These are phyloP conservation scores for Gymnocheta viridis DNA, from an alignment of 2,888 invertebrate genomes.

Conservation along the genomic window DNA sequence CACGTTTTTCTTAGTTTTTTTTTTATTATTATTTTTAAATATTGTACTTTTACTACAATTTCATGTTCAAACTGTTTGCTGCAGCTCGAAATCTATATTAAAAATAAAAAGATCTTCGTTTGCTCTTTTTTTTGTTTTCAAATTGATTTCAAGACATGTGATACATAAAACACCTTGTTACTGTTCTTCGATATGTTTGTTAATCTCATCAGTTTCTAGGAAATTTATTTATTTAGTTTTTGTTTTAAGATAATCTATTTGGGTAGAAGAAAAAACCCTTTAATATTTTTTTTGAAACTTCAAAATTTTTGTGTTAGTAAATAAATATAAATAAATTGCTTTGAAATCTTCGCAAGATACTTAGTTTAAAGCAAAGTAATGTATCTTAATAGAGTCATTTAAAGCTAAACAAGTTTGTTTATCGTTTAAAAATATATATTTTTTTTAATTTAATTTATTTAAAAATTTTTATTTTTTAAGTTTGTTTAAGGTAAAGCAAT, in stretches of 20 bases:
- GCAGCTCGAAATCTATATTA: conserved; percentile 57
- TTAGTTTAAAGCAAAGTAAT: conserved; percentile 3
- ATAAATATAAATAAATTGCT: conserved; percentile 23
- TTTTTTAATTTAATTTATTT: too few relatives aligned
- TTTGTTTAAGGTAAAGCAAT: too few relatives aligned
- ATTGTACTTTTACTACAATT: conserved; percentile 60
- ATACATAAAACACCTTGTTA: conserved; percentile 65
- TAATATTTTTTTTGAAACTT: conserved; percentile 11
- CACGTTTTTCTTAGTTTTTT: conserved; percentile 77
- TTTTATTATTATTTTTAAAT: conserved; percentile 57
- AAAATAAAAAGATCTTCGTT: conserved; percentile 41
- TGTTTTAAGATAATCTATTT: conserved; percentile 45
- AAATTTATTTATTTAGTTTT: conserved; percentile 48
- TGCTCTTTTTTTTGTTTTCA: conserved; percentile 16
- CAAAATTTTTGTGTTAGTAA: neutral
- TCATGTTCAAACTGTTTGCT: conserved; percentile 59
- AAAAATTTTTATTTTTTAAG: too few relatives aligned
- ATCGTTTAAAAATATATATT: too few relatives aligned
- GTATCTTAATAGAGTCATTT: conserved; percentile 21
- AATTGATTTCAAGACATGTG: conserved; percentile 63
- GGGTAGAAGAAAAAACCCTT: conserved; percentile 9
- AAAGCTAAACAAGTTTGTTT: too few relatives aligned
- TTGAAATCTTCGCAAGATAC: neutral
- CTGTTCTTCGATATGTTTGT: conserved; percentile 36
- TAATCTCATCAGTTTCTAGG: conserved; percentile 61